These are phyloP conservation scores for Alviniconcha marisindica DNA, from an alignment of 1,140 invertebrate species.

Conservation along the genomic window DNA sequence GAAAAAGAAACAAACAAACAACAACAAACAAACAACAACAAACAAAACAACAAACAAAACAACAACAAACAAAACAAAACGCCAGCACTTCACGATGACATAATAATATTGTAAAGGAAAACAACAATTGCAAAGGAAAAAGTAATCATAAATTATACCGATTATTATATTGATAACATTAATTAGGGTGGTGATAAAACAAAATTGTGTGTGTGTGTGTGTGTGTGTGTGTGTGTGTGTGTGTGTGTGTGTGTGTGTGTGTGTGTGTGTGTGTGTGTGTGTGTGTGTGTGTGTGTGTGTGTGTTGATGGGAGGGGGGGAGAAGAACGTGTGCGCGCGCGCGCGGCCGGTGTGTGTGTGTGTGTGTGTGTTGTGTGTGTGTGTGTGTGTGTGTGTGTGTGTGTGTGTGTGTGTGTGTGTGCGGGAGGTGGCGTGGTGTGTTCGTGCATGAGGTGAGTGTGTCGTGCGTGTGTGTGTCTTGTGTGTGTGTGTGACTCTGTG, in stretches of 20 bases:
- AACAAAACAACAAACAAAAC: neutral
- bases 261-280: neutral
- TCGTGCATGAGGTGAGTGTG: too few species aligned
- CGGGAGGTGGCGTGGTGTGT: neutral
- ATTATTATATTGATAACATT: too few species aligned
- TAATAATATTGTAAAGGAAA: too few species aligned
- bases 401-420: neutral
- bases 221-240: conserved; percentile 18
- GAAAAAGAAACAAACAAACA: too few species aligned
- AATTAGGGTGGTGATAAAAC: too few species aligned
- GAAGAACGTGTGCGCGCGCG: neutral
- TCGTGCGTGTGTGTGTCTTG: too few species aligned
- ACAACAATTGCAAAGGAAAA: too few species aligned
- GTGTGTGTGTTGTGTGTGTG: conserved; percentile 17
- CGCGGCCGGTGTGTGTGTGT: conserved; percentile 1
- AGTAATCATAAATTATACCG: too few species aligned
- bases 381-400: conserved; percentile 11
- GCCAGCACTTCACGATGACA: too few species aligned
- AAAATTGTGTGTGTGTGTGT: conserved; percentile 20
- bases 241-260: neutral
- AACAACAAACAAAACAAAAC: neutral
- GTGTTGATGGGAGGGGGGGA: neutral
- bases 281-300: neutral
- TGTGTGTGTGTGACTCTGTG: too few species aligned
- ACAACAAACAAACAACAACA: neutral